Evolutionary conservation across 2,888 invertebrate genomes (phyloP).

Genomic region (Bhutanitis thaidina): DNA sequence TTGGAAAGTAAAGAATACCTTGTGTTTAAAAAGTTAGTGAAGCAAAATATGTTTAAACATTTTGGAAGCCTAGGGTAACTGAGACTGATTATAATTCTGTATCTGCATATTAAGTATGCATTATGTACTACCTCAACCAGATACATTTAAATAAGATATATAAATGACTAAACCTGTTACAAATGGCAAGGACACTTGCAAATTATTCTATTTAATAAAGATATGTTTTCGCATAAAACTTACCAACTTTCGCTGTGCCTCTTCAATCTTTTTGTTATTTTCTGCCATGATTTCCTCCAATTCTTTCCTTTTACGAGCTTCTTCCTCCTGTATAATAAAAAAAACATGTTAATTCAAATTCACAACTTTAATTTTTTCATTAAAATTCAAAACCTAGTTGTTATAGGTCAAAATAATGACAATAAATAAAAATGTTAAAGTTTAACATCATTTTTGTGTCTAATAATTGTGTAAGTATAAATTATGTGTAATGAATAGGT

Average conservation of each 20-base stretch:
- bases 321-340: slow-evolving; percentile 95
- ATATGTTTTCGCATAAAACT: slow-evolving; percentile 42
- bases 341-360: slow-evolving; percentile 53
- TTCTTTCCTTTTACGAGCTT: slow-evolving; percentile 96
- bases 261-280: slow-evolving; percentile 98
- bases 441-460: neutral
- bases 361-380: slow-evolving; percentile 12
- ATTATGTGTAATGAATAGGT: slow-evolving; percentile 4
- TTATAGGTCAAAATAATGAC: slow-evolving; percentile 26
- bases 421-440: neutral
- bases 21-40: too few species aligned
- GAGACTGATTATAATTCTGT: too few species aligned
- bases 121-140: too few species aligned
- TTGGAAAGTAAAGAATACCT: slow-evolving; percentile 47
- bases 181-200: too few species aligned
- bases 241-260: slow-evolving; percentile 97
- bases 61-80: too few species aligned
- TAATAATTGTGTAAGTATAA: too few species aligned
- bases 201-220: too few species aligned
- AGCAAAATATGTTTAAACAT: too few species aligned
- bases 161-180: too few species aligned
- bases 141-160: too few species aligned
- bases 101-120: too few species aligned
- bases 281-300: slow-evolving; percentile 98
- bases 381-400: slow-evolving; percentile 13